Percentiles rank a stretch among this genome's conserved stretches.
phyloP scores from a whole-genome alignment of 2,888 invertebrate species.

The Philereme vetulata region DNA sequence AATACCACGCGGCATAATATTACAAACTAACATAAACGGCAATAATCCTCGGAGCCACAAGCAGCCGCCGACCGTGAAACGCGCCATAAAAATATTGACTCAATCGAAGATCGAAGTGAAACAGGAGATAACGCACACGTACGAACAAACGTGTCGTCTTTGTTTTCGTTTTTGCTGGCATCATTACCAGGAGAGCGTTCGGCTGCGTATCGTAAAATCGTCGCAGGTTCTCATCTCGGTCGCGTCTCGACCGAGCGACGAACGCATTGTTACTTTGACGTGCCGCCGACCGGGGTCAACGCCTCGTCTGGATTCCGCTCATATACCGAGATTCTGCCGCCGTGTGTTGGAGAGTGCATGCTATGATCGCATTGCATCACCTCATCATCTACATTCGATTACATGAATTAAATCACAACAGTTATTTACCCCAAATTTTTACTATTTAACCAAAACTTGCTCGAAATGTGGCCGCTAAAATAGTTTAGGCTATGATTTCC shows the following conservation, averaged over 20 bases:
- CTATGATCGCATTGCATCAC: slow-evolving; percentile 32
- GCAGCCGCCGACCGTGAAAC: slow-evolving; percentile 45
- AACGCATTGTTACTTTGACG: slow-evolving; percentile 79
- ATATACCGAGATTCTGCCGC: slow-evolving; percentile 63
- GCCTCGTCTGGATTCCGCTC: slow-evolving; percentile 80
- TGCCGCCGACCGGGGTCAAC: slow-evolving; percentile 75
- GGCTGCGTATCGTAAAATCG: slow-evolving; percentile 45
- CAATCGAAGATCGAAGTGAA: slow-evolving; percentile 40
- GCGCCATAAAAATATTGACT: slow-evolving; percentile 45
- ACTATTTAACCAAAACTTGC: not conserved
- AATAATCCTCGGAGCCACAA: slow-evolving; percentile 23
- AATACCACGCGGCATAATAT: slow-evolving; percentile 3
- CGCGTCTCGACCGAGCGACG: slow-evolving; percentile 53
- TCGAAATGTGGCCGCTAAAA: too few relatives aligned
- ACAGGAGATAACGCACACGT: slow-evolving; percentile 22
- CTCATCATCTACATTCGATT: slow-evolving; percentile 7
- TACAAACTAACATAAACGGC: slow-evolving; percentile 20
- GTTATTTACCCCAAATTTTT: not conserved
- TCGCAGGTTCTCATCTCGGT: slow-evolving; percentile 47
- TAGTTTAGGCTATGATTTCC: too few relatives aligned
- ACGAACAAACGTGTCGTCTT: slow-evolving; percentile 25
- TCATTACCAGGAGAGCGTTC: slow-evolving; percentile 34
- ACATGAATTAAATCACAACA: slow-evolving; percentile 5
- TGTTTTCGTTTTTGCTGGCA: slow-evolving; percentile 35
- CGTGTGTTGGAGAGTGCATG: slow-evolving; percentile 33